phyloP scores from a whole-genome alignment of 2,797 vertebrate species.

The Passerculus sandwichensis region DNA sequence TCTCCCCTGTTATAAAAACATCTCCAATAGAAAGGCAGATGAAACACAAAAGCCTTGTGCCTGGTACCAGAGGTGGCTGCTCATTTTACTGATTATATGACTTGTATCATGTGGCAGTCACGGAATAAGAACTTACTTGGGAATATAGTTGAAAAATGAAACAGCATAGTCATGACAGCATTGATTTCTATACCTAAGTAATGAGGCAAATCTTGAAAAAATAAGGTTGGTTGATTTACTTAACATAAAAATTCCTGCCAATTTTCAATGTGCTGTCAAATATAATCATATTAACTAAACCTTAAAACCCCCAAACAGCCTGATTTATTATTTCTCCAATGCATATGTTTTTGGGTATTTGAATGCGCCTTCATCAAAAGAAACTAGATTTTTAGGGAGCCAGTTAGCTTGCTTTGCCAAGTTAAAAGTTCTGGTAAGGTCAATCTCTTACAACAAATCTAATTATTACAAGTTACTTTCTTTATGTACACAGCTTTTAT shows the following conservation, averaged over 20 bases:
- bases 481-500: background rate
- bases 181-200: slow-evolving; percentile 3
- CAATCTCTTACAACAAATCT: slow-evolving; percentile 34
- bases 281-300: slow-evolving; percentile 11
- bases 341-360: slow-evolving; percentile 22
- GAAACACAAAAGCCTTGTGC: background rate
- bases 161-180: background rate
- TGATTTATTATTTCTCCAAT: slow-evolving; percentile 9
- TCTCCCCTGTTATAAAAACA: background rate
- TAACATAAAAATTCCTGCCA: background rate
- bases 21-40: background rate
- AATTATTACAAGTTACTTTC: slow-evolving; percentile 14
- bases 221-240: background rate
- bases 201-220: slow-evolving; percentile 18
- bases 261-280: background rate
- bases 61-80: background rate
- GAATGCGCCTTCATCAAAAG: slow-evolving; percentile 35
- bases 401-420: background rate
- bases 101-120: background rate
- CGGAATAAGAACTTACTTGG: background rate
- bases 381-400: slow-evolving; percentile 21
- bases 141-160: background rate
- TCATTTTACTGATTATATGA: background rate
- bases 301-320: background rate
- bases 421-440: slow-evolving; percentile 37